phyloP scores from a whole-genome alignment of 2,888 invertebrate genomes.

The Ormyrus pomaceus region DNA sequence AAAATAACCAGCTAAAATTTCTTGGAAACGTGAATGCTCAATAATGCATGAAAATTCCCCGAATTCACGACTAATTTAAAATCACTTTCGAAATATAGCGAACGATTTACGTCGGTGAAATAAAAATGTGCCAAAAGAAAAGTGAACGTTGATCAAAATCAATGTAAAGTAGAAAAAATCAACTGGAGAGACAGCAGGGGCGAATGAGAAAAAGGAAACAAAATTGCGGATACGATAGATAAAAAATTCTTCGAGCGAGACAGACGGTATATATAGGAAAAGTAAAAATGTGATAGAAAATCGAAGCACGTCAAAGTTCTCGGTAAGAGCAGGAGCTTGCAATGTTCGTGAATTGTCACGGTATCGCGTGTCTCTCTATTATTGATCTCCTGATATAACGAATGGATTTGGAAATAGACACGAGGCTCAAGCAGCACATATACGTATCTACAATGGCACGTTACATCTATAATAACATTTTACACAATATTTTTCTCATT shows the following conservation, averaged over 20 bases:
- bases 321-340: constrained; percentile 42
- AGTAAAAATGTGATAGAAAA: constrained; percentile 55
- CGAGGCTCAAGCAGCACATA: constrained; percentile 40
- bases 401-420: constrained; percentile 55
- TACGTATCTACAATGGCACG: constrained; percentile 1
- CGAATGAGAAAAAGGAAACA: not conserved
- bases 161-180: not conserved
- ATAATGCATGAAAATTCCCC: constrained; percentile 4
- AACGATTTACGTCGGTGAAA: constrained; percentile 20
- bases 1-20: too few relatives aligned
- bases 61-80: constrained; percentile 1
- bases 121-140: constrained; percentile 19
- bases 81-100: constrained; percentile 1
- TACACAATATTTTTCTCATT: constrained; percentile 17
- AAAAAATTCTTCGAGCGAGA: constrained; percentile 42
- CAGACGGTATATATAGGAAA: constrained; percentile 36
- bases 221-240: constrained; percentile 48
- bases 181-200: not conserved
- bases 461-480: constrained; percentile 38
- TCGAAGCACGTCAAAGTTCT: constrained; percentile 53
- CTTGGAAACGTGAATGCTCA: too few relatives aligned
- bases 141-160: constrained; percentile 47
- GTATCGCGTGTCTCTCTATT: constrained; percentile 55
- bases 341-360: constrained; percentile 46
- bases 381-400: constrained; percentile 52